phyloP scores from a whole-genome alignment of 2,113 vertebrate genomes.

The Pollachius pollachius region DNA sequence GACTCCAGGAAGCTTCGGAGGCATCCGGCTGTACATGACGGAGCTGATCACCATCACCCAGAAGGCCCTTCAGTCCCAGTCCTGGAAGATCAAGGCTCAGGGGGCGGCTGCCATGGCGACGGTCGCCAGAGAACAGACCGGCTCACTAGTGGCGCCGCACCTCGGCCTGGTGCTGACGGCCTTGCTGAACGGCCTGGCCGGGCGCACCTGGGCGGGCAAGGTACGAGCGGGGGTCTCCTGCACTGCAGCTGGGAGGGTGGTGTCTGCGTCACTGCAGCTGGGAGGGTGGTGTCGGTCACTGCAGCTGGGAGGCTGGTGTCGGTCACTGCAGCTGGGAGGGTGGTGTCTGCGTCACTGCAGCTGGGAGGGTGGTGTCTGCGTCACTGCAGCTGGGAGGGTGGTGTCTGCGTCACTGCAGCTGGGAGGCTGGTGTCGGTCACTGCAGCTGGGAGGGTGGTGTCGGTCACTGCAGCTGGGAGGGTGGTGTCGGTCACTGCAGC shows the following conservation, averaged over 20 bases:
- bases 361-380: background rate
- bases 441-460: too few relatives aligned
- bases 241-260: too few relatives aligned
- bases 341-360: background rate
- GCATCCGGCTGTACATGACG: slow-evolving; percentile 91
- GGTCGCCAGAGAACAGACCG: slow-evolving; percentile 88
- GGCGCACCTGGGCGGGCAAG: slow-evolving; percentile 96
- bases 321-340: slow-evolving; percentile 86
- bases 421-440: background rate
- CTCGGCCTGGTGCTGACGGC: slow-evolving; percentile 88
- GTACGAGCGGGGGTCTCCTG: slow-evolving; percentile 58
- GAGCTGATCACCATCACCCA: slow-evolving; percentile 92
- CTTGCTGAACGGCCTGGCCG: slow-evolving; percentile 86
- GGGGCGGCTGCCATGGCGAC: slow-evolving; percentile 94
- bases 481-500: background rate
- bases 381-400: slow-evolving; percentile 86
- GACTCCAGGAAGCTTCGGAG: slow-evolving; percentile 85
- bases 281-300: background rate
- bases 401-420: too few relatives aligned
- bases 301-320: background rate
- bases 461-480: too few relatives aligned
- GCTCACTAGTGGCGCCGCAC: slow-evolving; percentile 86
- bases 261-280: background rate
- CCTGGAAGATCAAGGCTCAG: slow-evolving; percentile 99
- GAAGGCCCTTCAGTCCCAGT: slow-evolving; percentile 93